phyloP scores from a whole-genome alignment of 1,140 invertebrate species.

The Aphidius ervi region DNA sequence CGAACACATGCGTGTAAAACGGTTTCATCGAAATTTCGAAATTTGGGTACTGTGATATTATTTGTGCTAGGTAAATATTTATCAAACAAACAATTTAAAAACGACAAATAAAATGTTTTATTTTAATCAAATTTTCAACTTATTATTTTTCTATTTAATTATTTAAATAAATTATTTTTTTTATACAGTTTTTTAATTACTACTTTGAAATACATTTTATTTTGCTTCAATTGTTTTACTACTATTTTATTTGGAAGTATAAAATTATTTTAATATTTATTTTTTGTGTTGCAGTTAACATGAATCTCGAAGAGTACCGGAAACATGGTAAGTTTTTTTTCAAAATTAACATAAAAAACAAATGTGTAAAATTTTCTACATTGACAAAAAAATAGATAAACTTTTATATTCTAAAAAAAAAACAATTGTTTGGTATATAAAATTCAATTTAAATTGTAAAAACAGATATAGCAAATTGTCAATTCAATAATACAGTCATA shows the following conservation, averaged over 20 bases:
- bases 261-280: conserved; percentile 2
- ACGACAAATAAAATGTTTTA: too few species aligned
- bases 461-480: too few species aligned
- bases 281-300: conserved; percentile 32
- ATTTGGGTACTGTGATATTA: conserved; percentile 47
- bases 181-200: too few species aligned
- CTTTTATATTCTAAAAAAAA: too few species aligned
- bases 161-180: too few species aligned
- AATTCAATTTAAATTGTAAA: too few species aligned
- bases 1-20: conserved; percentile 43
- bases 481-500: neutral
- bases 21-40: conserved; percentile 47
- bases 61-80: neutral
- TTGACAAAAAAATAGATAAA: too few species aligned
- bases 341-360: neutral
- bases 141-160: too few species aligned
- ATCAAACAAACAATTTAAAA: conserved; percentile 2
- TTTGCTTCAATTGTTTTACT: too few species aligned
- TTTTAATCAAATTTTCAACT: too few species aligned
- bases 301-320: conserved; percentile 55
- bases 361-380: too few species aligned
- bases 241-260: neutral
- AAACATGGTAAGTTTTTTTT: conserved; percentile 46
- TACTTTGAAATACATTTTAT: too few species aligned
- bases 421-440: neutral